These are phyloP conservation scores for Pseudeuparius sepicola DNA, from an alignment of 2,888 invertebrate genomes.

Conservation along the genomic window DNA sequence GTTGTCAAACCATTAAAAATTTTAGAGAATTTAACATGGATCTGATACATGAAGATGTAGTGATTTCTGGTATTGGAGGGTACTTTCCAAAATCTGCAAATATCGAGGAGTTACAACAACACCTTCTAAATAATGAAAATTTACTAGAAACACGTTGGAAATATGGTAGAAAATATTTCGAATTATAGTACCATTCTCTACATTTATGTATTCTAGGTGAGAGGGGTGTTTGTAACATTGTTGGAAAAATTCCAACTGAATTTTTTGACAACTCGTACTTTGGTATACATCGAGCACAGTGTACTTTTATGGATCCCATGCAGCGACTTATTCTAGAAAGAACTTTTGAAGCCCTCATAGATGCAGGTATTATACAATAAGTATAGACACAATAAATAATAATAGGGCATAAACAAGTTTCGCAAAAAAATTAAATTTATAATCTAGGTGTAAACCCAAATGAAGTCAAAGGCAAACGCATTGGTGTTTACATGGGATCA, in stretches of 20 bases:
- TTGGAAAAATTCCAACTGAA: constrained; percentile 34
- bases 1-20: too few species aligned
- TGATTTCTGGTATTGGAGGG: constrained; percentile 44
- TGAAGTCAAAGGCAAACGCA: constrained; percentile 37
- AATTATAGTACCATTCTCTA: background rate
- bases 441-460: constrained; percentile 37
- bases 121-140: constrained; percentile 39
- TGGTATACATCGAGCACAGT: constrained; percentile 41
- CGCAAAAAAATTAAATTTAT: background rate
- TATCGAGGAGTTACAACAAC: constrained; percentile 48
- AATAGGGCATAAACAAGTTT: constrained; percentile 1
- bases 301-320: constrained; percentile 41
- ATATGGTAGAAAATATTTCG: constrained; percentile 27
- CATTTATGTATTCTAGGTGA: constrained; percentile 29
- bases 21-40: too few species aligned
- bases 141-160: constrained; percentile 33
- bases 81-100: constrained; percentile 50
- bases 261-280: constrained; percentile 41
- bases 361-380: constrained; percentile 40
- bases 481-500: constrained; percentile 40
- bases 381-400: background rate
- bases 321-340: constrained; percentile 39
- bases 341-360: constrained; percentile 40
- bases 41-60: constrained; percentile 32
- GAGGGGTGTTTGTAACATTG: constrained; percentile 33